Conservation (phyloP, 2,797 vertebrate genomes). For the Rhyacichthys aspro region DNA sequence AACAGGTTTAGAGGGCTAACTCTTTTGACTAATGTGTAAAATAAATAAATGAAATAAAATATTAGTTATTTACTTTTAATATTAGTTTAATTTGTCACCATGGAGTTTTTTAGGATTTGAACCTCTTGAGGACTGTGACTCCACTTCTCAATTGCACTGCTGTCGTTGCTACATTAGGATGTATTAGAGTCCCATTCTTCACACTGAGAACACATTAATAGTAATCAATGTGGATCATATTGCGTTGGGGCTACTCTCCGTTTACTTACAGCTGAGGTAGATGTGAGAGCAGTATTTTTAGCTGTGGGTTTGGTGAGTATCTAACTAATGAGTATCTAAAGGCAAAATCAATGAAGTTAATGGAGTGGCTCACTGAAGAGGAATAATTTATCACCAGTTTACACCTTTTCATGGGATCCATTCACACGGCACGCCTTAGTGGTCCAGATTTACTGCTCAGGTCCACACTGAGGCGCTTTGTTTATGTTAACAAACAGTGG, state of each 20-base stretch:
- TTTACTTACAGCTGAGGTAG: not conserved
- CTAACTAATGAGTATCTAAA: slow-evolving; percentile 19
- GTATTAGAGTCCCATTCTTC: not conserved
- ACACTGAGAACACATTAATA: slow-evolving; percentile 14
- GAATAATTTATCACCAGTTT: slow-evolving; percentile 19
- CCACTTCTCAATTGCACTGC: too few species aligned
- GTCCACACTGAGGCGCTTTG: not conserved
- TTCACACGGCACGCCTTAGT: slow-evolving; percentile 5
- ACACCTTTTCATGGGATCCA: not conserved
- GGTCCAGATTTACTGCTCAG: slow-evolving; percentile 4
- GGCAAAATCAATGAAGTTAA: slow-evolving; percentile 14
- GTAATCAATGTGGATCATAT: slow-evolving; percentile 6
- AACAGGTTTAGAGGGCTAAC: too few species aligned
- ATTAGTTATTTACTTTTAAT: too few species aligned
- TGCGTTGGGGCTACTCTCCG: not conserved
- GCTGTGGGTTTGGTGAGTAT: slow-evolving; percentile 5
- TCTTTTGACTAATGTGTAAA: too few species aligned
- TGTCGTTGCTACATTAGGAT: not conserved
- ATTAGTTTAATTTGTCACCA: too few species aligned
- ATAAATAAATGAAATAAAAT: too few species aligned
- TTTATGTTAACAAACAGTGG: slow-evolving; percentile 7
- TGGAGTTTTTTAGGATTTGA: too few species aligned
- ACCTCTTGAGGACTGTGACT: too few species aligned
- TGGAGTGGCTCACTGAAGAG: slow-evolving; percentile 14
- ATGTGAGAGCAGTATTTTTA: slow-evolving; percentile 11